Evolutionary conservation across 2,797 vertebrate species (phyloP), one percentile per base, ranked within the genome.

Genomic region (Acipenser oxyrinchus): DNA sequence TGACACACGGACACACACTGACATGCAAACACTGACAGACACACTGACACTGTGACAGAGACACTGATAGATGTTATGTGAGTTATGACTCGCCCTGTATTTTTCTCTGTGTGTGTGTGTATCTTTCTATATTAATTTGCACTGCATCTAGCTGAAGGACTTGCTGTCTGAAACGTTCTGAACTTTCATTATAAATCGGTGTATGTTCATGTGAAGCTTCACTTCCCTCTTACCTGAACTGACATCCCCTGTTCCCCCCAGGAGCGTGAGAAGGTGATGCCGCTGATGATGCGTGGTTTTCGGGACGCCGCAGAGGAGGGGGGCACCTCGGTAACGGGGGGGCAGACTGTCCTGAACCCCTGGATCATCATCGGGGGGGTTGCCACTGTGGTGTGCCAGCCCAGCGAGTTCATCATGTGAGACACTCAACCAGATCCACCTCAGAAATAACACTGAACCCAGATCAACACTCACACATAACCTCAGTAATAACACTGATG

Each of bases 311-410:
- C 95, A 0, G 95, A 97, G 76, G 94, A 96, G 68, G 94, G 92
- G 0, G 95, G 94, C 6, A 97, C 95, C 0, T 94, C 93, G 0
- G n/a, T 97, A 73, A 96, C 95, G 0, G 93, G 95, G n/a, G n/a
- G 95, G 0, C 95, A 98, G 72, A 98, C 94, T 0, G 93, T 97
- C 64, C 70, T 98, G 59, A 98, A 97, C 81, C 94, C 95, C n/a
- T 98, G 95, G 94, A 89, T 98, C 68, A 95, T 98, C 60, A 69
- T 98, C 0, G 94, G 95, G n/a, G n/a, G n/a, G 0, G 95, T 95
- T 1, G 94, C 94, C 1, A 93, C 93, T 0, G 91, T 94, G 1
- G 94, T 96, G 12, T 97, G 95, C 50, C 93, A 93, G 69, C 90
- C 91, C 0, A 95, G 86, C 6, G 93, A 97, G 75, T 95, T 95